Evolutionary conservation across 37 sponge, comb jelly and placozoan species (phyloP).

Genomic region (Axinella damicornis): DNA sequence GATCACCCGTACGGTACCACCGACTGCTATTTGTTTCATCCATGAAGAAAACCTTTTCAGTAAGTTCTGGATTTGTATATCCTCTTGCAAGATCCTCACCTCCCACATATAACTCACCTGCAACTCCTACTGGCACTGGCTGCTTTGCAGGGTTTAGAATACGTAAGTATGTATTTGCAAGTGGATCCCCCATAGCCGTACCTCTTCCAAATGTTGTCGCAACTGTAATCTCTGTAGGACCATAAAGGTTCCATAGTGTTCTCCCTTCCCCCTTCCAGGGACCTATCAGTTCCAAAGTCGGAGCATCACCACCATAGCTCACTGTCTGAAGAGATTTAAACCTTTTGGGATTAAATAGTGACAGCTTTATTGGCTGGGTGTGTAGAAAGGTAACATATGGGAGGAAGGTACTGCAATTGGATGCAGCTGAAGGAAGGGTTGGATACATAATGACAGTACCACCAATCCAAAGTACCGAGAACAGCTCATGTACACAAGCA

Average conservation of each 20-base stretch:
- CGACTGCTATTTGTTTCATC: background rate
- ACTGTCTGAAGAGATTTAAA: background rate
- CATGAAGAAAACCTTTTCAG: background rate
- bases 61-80: background rate
- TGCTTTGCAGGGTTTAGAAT: background rate
- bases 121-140: constrained; percentile 2
- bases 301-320: background rate
- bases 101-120: constrained; percentile 10
- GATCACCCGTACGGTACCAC: constrained; percentile 13
- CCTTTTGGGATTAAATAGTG: background rate
- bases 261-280: background rate
- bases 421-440: background rate
- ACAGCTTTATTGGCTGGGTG: background rate
- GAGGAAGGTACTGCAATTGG: background rate
- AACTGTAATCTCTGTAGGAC: constrained; percentile 9
- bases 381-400: background rate
- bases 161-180: background rate
- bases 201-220: background rate
- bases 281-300: background rate
- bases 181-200: background rate
- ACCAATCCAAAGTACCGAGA: constrained; percentile 4
- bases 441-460: constrained; percentile 6
- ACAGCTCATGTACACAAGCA: background rate
- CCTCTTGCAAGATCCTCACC: background rate
- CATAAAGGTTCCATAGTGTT: constrained; percentile 10